phyloP scores from a whole-genome alignment of 2,797 vertebrate species.

The Cynopterus sphinx region DNA sequence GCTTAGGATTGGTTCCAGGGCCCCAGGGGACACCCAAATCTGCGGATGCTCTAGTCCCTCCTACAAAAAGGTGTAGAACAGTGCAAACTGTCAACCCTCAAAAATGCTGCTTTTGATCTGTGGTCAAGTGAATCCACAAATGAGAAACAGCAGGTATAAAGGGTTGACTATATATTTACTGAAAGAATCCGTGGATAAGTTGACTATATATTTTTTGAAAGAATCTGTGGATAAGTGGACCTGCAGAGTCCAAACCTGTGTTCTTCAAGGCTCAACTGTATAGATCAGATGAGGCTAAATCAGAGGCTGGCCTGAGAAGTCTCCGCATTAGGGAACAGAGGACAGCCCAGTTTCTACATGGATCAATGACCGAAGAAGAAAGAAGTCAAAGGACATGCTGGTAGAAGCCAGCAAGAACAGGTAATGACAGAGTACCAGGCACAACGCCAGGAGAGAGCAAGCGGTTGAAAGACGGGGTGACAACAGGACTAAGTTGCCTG shows the following conservation, averaged over 20 bases:
- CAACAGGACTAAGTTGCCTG: neutral
- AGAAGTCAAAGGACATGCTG: neutral
- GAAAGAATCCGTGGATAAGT: neutral
- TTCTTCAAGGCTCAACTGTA: neutral
- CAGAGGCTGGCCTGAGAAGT: neutral
- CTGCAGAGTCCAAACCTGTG: neutral
- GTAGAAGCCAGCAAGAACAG: neutral
- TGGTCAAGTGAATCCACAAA: neutral
- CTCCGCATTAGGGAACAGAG: neutral
- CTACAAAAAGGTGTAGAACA: neutral
- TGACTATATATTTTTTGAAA: neutral
- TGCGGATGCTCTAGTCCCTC: neutral
- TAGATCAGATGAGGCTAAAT: neutral
- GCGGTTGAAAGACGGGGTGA: neutral
- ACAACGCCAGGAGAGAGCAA: neutral
- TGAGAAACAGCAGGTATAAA: neutral
- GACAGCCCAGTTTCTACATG: neutral
- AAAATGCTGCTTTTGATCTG: neutral
- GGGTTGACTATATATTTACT: neutral
- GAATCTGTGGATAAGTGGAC: neutral
- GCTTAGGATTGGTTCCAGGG: neutral
- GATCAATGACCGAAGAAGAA: neutral
- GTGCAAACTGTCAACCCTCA: neutral
- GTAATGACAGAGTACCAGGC: neutral
- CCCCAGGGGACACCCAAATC: neutral